Percentiles rank a stretch among this genome's conserved stretches.
Evolutionary conservation across 30 jellyfish, hydroid and myxozoan species (phyloP).

Genomic region (Rhopilema esculentum): DNA sequence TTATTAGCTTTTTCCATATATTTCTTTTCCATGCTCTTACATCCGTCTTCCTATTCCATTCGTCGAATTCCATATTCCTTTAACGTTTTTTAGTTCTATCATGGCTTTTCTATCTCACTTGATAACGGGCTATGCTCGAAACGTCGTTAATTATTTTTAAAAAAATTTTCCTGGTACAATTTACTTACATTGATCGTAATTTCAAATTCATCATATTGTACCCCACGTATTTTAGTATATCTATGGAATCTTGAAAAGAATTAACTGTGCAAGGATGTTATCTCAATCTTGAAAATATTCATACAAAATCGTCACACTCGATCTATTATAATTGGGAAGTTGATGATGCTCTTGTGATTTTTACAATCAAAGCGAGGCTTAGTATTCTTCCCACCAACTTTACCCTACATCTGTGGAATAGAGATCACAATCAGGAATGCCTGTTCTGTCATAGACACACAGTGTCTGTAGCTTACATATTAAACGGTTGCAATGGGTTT

Average conservation of each 20-base stretch:
- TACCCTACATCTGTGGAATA: neutral
- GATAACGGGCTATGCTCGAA: too few species aligned
- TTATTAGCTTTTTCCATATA: too few species aligned
- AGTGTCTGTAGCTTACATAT: neutral
- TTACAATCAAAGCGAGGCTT: neutral
- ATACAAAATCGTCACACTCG: neutral
- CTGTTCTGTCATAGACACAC: neutral
- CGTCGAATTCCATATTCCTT: too few species aligned
- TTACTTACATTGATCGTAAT: neutral
- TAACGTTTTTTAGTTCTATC: too few species aligned
- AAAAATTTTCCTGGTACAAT: too few species aligned
- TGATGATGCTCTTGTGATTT: neutral
- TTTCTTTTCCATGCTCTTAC: too few species aligned
- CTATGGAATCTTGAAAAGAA: neutral
- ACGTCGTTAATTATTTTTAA: too few species aligned
- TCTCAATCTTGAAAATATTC: neutral
- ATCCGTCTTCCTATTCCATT: too few species aligned
- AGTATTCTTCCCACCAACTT: slow-evolving; percentile 1
- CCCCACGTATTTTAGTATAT: neutral
- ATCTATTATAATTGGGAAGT: slow-evolving; percentile 3
- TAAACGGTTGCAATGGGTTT: neutral
- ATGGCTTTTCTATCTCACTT: too few species aligned
- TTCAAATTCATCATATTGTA: neutral
- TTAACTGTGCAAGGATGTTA: slow-evolving; percentile 5
- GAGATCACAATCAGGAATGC: slow-evolving; percentile 4